Base-by-base conservation (phyloP, 2,888 invertebrate species). In the Microctonus aethiopoides region DNA sequence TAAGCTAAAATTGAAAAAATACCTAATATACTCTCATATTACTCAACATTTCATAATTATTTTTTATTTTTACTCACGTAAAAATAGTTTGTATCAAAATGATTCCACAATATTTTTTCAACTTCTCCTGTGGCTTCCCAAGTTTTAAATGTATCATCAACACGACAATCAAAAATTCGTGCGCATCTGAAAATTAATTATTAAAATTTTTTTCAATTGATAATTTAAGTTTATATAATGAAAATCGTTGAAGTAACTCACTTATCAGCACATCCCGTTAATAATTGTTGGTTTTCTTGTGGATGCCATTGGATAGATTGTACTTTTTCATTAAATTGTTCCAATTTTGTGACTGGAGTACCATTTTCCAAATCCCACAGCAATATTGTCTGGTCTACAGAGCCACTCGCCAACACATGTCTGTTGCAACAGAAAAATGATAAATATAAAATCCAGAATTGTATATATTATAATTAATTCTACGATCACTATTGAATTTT, bases 301-400 rank as follows among this genome's bases (percentile, higher is more conserved):
- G 93, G 92, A 88, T 96, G 96, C 92, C 96, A 98, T 74, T 92
- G 88, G 5, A 97, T 81, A 0, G 93, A 89, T 83, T 97, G 96
- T 0, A 97, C 93, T 87, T 96, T 96, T 79, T 96, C 95, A 59
- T 91, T 87, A 81, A 95, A 96, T 36, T 91, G 91, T 67, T 87
- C 88, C 6, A 97, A 89, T 70, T 91, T 93, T 0, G 93, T 93
- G 66, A 93, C 94, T 0, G 95, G 93, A 71, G 89, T 89, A 10
- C 93, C 92, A 77, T 91, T 91, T 77, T 95, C 94, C 82, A 99
- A 88, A 87, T 99, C 98, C 99, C 99, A 99, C 0, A 99, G 85
- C 24, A 95, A 88, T 5, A 96, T 92, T 1, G 94, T 94, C 78
- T 90, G 90, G 87, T 99, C 99, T 0, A 95, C 98, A 0, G 97